Evolutionary conservation across 2,797 vertebrate species (phyloP).

Genomic region (Podarcis lilfordi): DNA sequence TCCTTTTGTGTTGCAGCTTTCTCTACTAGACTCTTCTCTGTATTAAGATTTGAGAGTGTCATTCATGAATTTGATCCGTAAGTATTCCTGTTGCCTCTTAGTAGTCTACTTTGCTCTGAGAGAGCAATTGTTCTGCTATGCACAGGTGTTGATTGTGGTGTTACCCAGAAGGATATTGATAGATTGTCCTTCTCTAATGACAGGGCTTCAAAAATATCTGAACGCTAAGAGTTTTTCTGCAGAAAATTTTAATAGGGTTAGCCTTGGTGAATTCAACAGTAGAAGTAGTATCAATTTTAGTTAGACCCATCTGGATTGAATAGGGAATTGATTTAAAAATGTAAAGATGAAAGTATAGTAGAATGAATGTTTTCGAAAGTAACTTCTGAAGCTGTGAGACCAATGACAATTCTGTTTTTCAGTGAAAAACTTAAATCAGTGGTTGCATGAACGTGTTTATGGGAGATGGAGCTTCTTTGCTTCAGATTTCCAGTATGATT

Average conservation of each 20-base stretch:
- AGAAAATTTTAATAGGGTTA: not conserved
- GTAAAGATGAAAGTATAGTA: not conserved
- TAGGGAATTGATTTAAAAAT: not conserved
- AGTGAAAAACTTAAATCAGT: accelerated
- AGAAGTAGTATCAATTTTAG: not conserved
- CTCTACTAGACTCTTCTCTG: slow-evolving; percentile 96
- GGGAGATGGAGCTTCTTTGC: not conserved
- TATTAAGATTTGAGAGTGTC: slow-evolving; percentile 97
- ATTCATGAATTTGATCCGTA: slow-evolving; percentile 99
- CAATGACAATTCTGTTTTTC: not conserved
- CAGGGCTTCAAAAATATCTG: accelerated
- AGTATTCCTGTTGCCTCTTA: slow-evolving; percentile 71
- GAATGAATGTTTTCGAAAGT: not conserved
- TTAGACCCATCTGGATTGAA: not conserved
- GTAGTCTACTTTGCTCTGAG: not conserved
- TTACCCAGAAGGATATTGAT: not conserved
- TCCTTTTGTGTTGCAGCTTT: slow-evolving; percentile 83
- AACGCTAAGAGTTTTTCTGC: not conserved
- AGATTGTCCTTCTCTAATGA: accelerated
- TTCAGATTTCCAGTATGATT: not conserved
- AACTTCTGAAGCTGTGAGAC: not conserved
- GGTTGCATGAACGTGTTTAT: not conserved
- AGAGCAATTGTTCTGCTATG: accelerated
- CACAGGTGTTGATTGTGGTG: not conserved
- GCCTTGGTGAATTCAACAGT: not conserved